Base-by-base conservation (phyloP, 2,888 invertebrate genomes). In the Heliconius hortense region DNA sequence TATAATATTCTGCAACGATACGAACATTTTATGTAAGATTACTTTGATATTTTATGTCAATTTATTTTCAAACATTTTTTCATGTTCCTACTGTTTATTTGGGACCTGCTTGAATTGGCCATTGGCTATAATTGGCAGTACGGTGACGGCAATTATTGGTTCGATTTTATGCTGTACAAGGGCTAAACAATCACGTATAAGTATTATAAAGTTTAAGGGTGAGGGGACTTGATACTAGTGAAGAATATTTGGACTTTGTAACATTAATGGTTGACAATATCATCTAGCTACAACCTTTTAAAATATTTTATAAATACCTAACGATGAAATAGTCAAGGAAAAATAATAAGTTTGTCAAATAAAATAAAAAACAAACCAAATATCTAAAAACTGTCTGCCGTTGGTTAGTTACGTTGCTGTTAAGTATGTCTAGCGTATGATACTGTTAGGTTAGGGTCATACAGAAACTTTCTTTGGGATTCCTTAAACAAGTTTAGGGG, bases 101-200 rank as follows among this genome's bases (percentile, higher is more conserved):
- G 64, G 67, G 71, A 67, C 60, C 73, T 56, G 76, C 48, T 76
- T 74, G 56, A 75, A 66, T 73, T 91, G 91, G 92, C 89, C 91
- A 92, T 92, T 88, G 90, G 86, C 87, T 87, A 89, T 91, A 89
- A 91, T 91, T 90, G 90, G 89, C 90, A 84, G 86, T 87, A 84
- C 86, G 86, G 87, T 88, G 87, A 82, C 80, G 75, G 78, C 80
- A 72, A 74, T 72, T 53, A 81, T 82, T 83, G 86, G 87, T 88
- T 86, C 86, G 86, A 85, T 85, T 85, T 82, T 82, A 82, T 83
- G 82, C 81, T 76, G 73, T 75, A 74, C 76, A 79, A 76, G 76
- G 78, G 64, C 43, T 59, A 69, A 77, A 76, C 67, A 64, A 73
- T 70, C 60, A 67, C 69, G 74, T 72, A 64, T 71, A 77, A 67